Base-by-base conservation (phyloP, 2,888 invertebrate species). In the Pterobdella sp. region DNA sequence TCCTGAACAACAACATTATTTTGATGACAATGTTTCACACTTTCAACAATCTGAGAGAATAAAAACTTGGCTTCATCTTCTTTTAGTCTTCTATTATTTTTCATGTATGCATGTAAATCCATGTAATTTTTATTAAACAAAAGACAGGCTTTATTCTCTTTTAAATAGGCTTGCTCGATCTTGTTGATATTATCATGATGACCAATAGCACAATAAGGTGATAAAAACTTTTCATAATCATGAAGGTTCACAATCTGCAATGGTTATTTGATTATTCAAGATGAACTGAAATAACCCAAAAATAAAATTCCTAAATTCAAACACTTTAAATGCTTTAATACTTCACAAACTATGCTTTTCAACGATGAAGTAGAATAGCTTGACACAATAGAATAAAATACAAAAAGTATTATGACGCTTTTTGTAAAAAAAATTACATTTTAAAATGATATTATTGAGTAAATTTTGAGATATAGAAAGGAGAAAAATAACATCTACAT, bases 1-100 rank as follows among this genome's bases (percentile, higher is more conserved):
- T 97, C 96, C 81, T 96, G 88, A 80, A 97, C 87, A 74, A 96
- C 92, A 81, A 97, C 91, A 77, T 94, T 95, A 82, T 91, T 91
- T 79, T 90, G 88, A 85, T 97, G 96, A 84, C 95, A 96, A 78
- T 91, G 90, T 79, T 90, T 89, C 26, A 96, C 94, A 4, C 94
- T 91, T 82, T 90, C 89, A 75, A 92, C 92, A 81, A 95, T 92
- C 87, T 96, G 94, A 80, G 89, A 88, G 86, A 95, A 95, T 76
- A 95, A 87, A 78, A 88, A 86, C 75, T 90, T 87, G 29, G 94
- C 93, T 85, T 95, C 94, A 74, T 89, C 87, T 84, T 95, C 94
- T 78, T 90, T 87, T 77, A 95, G 87, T 81, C 92, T 88, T 86
- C 92, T 90, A 82, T 91, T 88, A 80, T 90, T 89, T 77, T 94